Evolutionary conservation across 2,113 vertebrate genomes (phyloP).

Genomic region (Callithrix jacchus): DNA sequence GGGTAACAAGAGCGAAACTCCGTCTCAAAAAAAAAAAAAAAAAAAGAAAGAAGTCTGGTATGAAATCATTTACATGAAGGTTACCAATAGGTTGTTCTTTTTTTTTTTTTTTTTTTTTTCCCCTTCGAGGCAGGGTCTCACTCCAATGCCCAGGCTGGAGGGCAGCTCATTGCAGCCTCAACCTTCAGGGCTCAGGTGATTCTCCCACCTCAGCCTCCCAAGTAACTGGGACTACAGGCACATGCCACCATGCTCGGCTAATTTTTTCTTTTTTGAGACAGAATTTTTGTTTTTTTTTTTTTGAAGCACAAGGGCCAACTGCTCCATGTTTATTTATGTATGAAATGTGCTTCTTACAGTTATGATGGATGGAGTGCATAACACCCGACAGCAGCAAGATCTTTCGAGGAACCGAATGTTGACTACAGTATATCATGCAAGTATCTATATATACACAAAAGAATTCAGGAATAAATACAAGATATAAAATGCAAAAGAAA

Average conservation of each 20-base stretch:
- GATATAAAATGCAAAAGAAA: constrained; percentile 83
- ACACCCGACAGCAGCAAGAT: constrained; percentile 91
- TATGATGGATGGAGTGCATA: constrained; percentile 74
- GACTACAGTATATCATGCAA: constrained; percentile 90
- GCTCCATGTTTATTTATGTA: constrained; percentile 88
- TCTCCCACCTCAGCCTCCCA: too few relatives aligned
- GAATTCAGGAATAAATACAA: constrained; percentile 82
- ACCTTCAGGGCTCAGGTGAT: too few relatives aligned
- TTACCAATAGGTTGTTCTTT: background rate
- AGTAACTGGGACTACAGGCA: too few relatives aligned
- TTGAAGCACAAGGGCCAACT: constrained; percentile 79
- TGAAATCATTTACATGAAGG: background rate
- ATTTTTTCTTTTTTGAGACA: too few relatives aligned
- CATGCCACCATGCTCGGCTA: too few relatives aligned
- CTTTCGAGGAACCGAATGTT: constrained; percentile 84
- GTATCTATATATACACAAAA: constrained; percentile 85
- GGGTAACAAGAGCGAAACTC: too few relatives aligned
- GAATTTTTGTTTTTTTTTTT: too few relatives aligned
- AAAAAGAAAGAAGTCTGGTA: background rate
- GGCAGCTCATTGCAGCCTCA: too few relatives aligned
- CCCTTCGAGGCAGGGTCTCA: too few relatives aligned
- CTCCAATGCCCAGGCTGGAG: too few relatives aligned
- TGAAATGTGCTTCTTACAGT: constrained; percentile 84
- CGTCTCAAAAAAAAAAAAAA: too few relatives aligned
- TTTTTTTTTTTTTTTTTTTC: too few relatives aligned